Base-by-base conservation (phyloP, 2,113 vertebrate genomes). In the Chaetops frenatus region DNA sequence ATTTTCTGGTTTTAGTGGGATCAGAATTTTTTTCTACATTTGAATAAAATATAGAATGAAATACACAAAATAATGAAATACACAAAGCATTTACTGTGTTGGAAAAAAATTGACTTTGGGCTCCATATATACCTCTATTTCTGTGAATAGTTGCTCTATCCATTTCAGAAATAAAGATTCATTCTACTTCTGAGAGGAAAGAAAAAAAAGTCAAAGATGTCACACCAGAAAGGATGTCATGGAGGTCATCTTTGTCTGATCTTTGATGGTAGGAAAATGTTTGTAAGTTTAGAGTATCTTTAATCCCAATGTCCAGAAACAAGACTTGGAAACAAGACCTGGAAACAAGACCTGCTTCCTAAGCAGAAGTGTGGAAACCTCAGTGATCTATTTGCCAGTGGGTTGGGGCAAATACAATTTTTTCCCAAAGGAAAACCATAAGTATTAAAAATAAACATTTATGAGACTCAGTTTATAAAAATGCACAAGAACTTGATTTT, bases 161-260 rank as follows among this genome's bases (percentile, higher is more conserved):
- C 14, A 24, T 84, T 89, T 42, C 15, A 81, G 40, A 86, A 80
- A 82, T 27, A 56, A 50, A 73, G 7, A 51, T 35, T 47, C 27
- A 62, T 84, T 88, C 64, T 42, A 81, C 11, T 69, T 5, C 9
- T 42, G 19, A 88, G 8, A 38, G 15, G 33, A 45, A 22, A 58
- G 33, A 65, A 15, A 60, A 60, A 11, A 66, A 61, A 77, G 20
- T 53, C 31, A 83, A 23, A 66, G 7, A 36, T n/a, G 15, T 45
- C 23, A n/a, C 0, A 1, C 2, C 1, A 2, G 29, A 89, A 81
- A 61, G 15, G 33, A n/a, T 23, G 3, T 27, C 0, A 1, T 66
- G 23, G n/a, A 86, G 11, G 12, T 51, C 5, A 23, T n/a, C 24
- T 67, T 67, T 31, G 4, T 54, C 48, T 64, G 27, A 71, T 22